Conservation (phyloP, 2,797 vertebrate genomes). For the Loriculus beryllinus region DNA sequence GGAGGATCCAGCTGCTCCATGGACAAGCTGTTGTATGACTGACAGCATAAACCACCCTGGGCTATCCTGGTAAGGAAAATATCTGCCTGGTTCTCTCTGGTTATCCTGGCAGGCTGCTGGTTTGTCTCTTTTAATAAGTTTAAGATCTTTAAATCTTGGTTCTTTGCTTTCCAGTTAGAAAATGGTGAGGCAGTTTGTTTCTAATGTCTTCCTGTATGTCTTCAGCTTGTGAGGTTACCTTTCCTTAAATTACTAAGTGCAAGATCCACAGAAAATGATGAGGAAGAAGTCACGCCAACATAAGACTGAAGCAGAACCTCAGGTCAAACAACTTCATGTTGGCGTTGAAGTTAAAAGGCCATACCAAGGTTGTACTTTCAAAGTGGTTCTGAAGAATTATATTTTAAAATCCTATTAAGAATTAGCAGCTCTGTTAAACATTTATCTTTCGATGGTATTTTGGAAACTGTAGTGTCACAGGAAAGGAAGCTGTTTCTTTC, state of each 20-base stretch:
- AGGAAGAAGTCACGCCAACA: rapidly evolving
- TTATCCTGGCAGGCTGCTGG: neutral
- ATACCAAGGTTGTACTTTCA: neutral
- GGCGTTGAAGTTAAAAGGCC: neutral
- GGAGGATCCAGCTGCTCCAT: neutral
- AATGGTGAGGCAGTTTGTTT: neutral
- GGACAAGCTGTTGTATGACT: neutral
- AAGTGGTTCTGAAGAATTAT: neutral
- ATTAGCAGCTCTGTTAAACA: neutral
- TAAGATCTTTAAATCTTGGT: neutral
- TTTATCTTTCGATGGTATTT: neutral
- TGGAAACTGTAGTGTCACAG: neutral
- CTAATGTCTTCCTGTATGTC: neutral
- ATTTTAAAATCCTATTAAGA: neutral
- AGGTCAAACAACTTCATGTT: rapidly evolving
- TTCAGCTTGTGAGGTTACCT: neutral
- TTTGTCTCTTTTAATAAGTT: neutral
- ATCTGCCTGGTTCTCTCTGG: neutral
- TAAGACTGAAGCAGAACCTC: neutral
- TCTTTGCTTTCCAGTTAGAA: neutral
- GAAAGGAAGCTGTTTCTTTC: neutral
- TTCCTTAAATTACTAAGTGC: neutral
- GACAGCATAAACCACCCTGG: neutral
- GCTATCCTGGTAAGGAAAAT: rapidly evolving
- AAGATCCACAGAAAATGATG: neutral